Evolutionary conservation across 2,888 invertebrate genomes (phyloP), one percentile per base, ranked within the genome.

Genomic region (Caenorhabditis sp.): DNA sequence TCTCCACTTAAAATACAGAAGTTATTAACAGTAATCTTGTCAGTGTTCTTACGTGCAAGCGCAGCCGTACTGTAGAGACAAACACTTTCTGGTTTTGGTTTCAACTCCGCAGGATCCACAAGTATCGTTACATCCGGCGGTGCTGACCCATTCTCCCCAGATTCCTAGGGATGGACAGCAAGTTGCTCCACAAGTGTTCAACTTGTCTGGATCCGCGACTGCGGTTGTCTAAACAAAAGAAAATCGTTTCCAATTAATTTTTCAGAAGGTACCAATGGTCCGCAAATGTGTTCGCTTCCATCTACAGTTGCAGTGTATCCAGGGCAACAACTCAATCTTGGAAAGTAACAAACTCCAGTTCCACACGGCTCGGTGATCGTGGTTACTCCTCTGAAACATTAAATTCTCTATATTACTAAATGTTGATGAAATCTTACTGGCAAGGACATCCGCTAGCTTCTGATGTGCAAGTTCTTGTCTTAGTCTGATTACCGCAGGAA

Each of bases 51-150:
- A 87, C 85, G 76, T 79, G 85, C 88, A 88, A 22, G 32, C 65
- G 53, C 88, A 88, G n/a, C 87, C 88, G 60, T 83, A 86, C 20
- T 74, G 65, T 1, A 76, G 51, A 0, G 87, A 88, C 3, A 86
- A 60, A 58, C 88, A 88, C 8, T 44, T 83, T 65, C 88, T 67
- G 0, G 69, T 60, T 9, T 79, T 35, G 6, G 82, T 79, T 13
- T 64, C 58, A 2, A 50, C 13, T 40, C 85, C 88, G 22, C 88
- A 88, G n/a, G 84, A 82, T 13, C 88, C 88, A 51, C 88, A 88
- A 11, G 87, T 88, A 40, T 87, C 86, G 26, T 82, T 84, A 28
- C 88, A 88, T 1, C 80, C 51, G 1, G 37, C 20, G 9, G 69
- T 53, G 2, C 64, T 74, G 1, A 44, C 40, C 88, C 88, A 88